Evolutionary conservation across 2,888 invertebrate species (phyloP).

Genomic region (Allacma fusca): DNA sequence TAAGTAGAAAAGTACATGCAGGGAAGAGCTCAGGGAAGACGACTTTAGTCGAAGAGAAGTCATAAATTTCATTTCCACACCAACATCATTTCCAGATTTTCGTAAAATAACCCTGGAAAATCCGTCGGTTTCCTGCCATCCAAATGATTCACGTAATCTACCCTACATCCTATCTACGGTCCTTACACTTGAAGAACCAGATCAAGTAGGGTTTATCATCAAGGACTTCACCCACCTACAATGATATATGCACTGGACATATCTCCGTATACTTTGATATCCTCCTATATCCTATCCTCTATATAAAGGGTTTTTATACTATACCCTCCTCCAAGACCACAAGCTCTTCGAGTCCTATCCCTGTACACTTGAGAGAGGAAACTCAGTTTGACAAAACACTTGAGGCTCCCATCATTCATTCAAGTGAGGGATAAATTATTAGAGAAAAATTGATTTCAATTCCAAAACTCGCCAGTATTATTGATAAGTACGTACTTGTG

Average conservation of each 20-base stretch:
- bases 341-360: too few relatives aligned
- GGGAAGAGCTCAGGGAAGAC: slow-evolving; percentile 38
- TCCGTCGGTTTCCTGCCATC: slow-evolving; percentile 38
- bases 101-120: slow-evolving; percentile 43
- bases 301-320: too few relatives aligned
- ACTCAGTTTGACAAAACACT: slow-evolving; percentile 2
- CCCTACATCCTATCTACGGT: not conserved
- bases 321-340: too few relatives aligned
- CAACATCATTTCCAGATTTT: slow-evolving; percentile 56
- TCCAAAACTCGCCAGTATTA: not conserved
- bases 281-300: too few relatives aligned
- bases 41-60: slow-evolving; percentile 23
- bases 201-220: slow-evolving; percentile 18
- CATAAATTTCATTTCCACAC: slow-evolving; percentile 54
- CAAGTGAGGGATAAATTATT: slow-evolving; percentile 13
- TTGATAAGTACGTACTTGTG: slow-evolving; percentile 4
- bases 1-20: slow-evolving; percentile 29
- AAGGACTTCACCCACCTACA: not conserved
- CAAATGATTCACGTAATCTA: slow-evolving; percentile 40
- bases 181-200: slow-evolving; percentile 26
- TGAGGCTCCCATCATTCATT: slow-evolving; percentile 11
- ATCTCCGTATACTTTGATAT: too few relatives aligned
- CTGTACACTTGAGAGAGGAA: not conserved
- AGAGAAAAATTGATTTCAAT: slow-evolving; percentile 9
- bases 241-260: too few relatives aligned